Evolutionary conservation across 2,888 invertebrate genomes (phyloP), one percentile per base, ranked within the genome.

Genomic region (Diaphora mendica): DNA sequence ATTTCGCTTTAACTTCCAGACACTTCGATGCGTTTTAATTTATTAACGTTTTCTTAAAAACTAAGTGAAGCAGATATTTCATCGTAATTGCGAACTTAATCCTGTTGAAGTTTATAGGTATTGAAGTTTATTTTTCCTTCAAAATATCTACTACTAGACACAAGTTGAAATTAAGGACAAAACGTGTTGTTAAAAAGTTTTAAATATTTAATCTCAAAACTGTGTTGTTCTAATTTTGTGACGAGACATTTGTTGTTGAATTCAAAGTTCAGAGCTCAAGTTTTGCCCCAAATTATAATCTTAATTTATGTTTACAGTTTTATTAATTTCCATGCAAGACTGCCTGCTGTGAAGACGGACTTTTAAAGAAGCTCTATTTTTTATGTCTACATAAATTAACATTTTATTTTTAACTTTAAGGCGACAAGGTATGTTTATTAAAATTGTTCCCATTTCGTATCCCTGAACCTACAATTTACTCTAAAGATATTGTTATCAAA

Each of bases 161-260:
- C 75, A 77, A 80, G 62, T 77, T 80, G 64, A 35, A 69, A 77
- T 80, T 77, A 75, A 55, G 81, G 68, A 70, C 72, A 66, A 51
- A 75, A 79, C 70, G 66, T 72, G 33, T 70, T 71, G 72, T n/a
- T n/a, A 70, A 70, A 70, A 83, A 75, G 75, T 77, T 82, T 55
- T 72, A 55, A 74, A 84, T 30, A 78, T 84, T 30, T 55, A 26
- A n/a, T 55, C 35, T n/a, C 33, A 26, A 35, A 68, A 77, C 68
- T 82, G 65, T 35, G 64, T 65, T 76, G 82, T 75, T 75, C 59
- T 77, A 82, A 79, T 76, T 79, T 79, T 71, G 72, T 69, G 20
- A 71, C 74, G 62, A 73, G 70, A 73, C 73, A 73, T 76, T 68
- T 70, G 62, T 68, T 72, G 70, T 77, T 62, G 64, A 71, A 77